A percentile compares a stretch with the other conserved stretches of the same genome.
Conservation (phyloP, 2,113 vertebrate genomes). For the Centropristis striata region DNA sequence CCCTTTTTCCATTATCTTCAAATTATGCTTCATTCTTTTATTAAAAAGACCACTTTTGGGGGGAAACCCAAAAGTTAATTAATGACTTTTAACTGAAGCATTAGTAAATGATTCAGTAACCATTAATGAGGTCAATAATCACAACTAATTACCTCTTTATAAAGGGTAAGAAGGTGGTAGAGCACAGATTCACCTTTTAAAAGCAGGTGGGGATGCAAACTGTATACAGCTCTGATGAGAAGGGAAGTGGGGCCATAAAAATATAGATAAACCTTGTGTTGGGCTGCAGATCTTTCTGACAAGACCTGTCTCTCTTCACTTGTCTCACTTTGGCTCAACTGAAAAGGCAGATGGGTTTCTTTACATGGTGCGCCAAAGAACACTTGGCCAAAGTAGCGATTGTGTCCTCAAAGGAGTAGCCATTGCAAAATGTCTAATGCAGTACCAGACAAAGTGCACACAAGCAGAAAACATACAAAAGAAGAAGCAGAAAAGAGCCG, state of each 20-base stretch:
- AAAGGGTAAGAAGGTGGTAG: neutral
- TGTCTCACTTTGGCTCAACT: slow-evolving; percentile 55
- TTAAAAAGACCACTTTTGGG: no score
- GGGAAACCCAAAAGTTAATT: neutral
- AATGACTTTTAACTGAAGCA: neutral
- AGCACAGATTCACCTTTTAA: neutral
- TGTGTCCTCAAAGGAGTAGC: slow-evolving; percentile 59
- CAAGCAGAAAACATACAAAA: slow-evolving; percentile 26
- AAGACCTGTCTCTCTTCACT: slow-evolving; percentile 49
- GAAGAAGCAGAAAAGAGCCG: slow-evolving; percentile 3
- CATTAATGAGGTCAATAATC: neutral
- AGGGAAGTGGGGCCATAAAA: neutral
- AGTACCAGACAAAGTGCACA: slow-evolving; percentile 29
- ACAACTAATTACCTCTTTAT: neutral
- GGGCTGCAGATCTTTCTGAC: slow-evolving; percentile 33
- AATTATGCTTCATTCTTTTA: neutral
- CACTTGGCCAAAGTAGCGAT: slow-evolving; percentile 59
- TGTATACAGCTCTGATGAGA: neutral
- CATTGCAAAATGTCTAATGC: slow-evolving; percentile 62
- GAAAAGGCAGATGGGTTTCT: slow-evolving; percentile 71
- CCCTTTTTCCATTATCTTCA: neutral
- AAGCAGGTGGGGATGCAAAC: slow-evolving; percentile 10
- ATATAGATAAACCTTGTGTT: slow-evolving; percentile 6
- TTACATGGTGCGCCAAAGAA: slow-evolving; percentile 56
- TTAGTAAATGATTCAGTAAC: neutral